phyloP scores from a whole-genome alignment of 2,888 invertebrate species.

The Ophion obscuratus region DNA sequence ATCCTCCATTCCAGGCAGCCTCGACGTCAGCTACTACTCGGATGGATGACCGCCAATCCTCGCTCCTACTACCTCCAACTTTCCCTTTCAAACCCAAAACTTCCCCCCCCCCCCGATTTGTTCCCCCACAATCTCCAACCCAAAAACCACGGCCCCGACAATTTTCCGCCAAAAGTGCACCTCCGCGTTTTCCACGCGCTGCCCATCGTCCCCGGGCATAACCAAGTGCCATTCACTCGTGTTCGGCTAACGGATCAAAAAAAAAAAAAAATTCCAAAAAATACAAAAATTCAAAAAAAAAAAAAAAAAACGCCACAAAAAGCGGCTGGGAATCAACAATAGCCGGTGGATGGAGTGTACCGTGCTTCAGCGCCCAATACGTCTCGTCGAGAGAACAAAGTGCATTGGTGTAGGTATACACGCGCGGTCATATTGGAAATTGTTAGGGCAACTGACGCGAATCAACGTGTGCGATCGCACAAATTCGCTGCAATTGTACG shows the following conservation, averaged over 20 bases:
- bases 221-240: background rate
- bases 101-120: no score
- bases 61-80: no score
- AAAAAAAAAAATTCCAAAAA: background rate
- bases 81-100: no score
- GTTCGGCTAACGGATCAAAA: background rate
- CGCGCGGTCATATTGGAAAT: slow-evolving; percentile 65
- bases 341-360: slow-evolving; percentile 34
- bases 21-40: no score
- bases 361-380: slow-evolving; percentile 16
- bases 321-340: slow-evolving; percentile 72
- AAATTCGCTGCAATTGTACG: slow-evolving; percentile 49
- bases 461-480: slow-evolving; percentile 53
- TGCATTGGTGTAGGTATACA: slow-evolving; percentile 34
- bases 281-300: background rate
- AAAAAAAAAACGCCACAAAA: slow-evolving; percentile 19
- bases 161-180: no score
- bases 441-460: slow-evolving; percentile 48
- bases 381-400: slow-evolving; percentile 74
- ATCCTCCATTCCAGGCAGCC: no score
- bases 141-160: no score
- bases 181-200: no score
- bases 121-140: no score
- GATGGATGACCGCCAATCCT: no score
- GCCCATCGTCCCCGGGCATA: background rate